Percentiles rank a stretch among this genome's conserved stretches.
phyloP scores from a whole-genome alignment of 1,140 invertebrate genomes.

The Oryctes rhinoceros region DNA sequence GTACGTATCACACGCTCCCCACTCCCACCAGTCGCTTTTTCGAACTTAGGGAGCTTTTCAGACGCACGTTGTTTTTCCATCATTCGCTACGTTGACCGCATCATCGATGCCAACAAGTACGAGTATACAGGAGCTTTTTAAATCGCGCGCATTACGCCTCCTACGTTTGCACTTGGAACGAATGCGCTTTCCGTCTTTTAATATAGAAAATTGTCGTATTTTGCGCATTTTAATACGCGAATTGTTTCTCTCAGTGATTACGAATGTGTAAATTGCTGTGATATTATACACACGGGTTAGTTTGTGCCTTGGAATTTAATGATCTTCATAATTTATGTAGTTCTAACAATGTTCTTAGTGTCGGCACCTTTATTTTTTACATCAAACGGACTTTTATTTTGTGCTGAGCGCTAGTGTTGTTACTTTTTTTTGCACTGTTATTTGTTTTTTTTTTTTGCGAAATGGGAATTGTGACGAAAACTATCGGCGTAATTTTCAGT shows the following conservation, averaged over 20 bases:
- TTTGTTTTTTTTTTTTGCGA: constrained; percentile 43
- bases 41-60: constrained; percentile 2
- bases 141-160: background rate
- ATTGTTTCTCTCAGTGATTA: background rate
- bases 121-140: background rate
- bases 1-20: background rate
- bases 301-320: constrained; percentile 16
- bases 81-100: background rate
- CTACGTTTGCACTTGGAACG: background rate
- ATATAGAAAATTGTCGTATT: background rate
- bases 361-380: background rate
- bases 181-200: background rate
- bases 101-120: background rate
- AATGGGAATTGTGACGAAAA: constrained; percentile 77
- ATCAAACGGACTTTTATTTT: constrained; percentile 6
- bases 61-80: background rate
- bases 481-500: constrained; percentile 75
- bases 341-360: constrained; percentile 6
- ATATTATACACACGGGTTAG: background rate
- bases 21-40: background rate
- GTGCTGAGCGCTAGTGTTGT: background rate
- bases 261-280: constrained; percentile 25
- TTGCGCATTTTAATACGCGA: background rate
- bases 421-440: background rate
- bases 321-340: constrained; percentile 9